Percentiles rank a stretch among this genome's conserved stretches.
Evolutionary conservation across 1,140 invertebrate species (phyloP).

Genomic region (Neodiprion fabricii): DNA sequence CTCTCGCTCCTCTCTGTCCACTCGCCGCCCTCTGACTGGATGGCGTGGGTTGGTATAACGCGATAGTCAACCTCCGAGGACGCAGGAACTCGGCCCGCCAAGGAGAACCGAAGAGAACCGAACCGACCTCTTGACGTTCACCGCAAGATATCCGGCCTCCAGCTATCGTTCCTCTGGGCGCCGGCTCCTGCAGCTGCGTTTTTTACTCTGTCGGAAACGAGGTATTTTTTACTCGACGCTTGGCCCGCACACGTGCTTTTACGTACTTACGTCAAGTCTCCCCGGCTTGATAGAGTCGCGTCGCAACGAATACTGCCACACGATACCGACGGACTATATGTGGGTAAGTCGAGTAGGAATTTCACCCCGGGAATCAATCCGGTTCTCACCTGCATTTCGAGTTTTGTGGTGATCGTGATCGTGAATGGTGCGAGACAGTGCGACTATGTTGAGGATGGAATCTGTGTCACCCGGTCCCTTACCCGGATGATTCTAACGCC

Average conservation of each 20-base stretch:
- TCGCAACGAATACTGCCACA: no score
- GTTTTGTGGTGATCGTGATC: neutral
- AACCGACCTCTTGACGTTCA: neutral
- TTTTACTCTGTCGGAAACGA: no score
- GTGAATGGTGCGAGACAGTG: neutral
- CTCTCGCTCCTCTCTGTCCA: no score
- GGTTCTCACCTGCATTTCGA: neutral
- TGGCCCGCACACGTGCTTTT: no score
- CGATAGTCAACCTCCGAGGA: slow-evolving; percentile 1
- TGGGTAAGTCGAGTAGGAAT: neutral
- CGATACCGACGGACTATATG: no score
- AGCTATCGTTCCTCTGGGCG: neutral
- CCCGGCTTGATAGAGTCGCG: no score
- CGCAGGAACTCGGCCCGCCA: neutral
- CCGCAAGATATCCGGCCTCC: neutral
- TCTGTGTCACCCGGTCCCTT: neutral
- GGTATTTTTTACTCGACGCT: no score
- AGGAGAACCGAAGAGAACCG: neutral
- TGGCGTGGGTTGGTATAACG: neutral
- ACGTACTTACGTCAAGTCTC: no score
- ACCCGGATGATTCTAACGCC: neutral
- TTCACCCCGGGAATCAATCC: neutral
- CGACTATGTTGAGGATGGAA: neutral
- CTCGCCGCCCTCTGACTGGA: no score
- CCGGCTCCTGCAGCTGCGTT: no score